A percentile compares a stretch with the other conserved stretches of the same genome.
Evolutionary conservation across 2,888 invertebrate species (phyloP).

Genomic region (Conchocele bisecta): DNA sequence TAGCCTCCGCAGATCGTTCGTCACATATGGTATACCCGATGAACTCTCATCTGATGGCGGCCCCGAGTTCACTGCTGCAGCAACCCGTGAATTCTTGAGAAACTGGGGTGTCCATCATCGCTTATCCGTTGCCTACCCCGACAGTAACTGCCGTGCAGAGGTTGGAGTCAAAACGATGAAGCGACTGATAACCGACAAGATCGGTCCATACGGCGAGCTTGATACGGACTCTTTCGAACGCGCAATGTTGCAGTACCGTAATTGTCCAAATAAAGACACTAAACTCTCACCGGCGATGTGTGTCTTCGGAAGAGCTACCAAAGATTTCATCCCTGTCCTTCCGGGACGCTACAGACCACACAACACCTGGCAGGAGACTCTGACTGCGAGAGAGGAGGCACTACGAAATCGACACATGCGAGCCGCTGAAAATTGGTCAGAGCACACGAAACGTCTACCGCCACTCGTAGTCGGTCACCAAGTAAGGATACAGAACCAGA

Average conservation of each 20-base stretch:
- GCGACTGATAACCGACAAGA: conserved; percentile 67
- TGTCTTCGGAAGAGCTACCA: conserved; percentile 56
- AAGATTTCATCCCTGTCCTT: conserved; percentile 59
- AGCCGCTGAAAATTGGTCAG: conserved; percentile 38
- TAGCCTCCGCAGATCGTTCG: conserved; percentile 55
- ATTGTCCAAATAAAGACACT: conserved; percentile 62
- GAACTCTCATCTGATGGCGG: conserved; percentile 65
- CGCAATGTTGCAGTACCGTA: conserved; percentile 63
- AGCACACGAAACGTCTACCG: conserved; percentile 55
- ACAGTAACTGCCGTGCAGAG: conserved; percentile 67
- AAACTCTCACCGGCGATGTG: conserved; percentile 63
- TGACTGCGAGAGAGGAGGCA: conserved; percentile 50
- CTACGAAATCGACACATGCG: conserved; percentile 64
- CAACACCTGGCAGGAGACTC: conserved; percentile 57
- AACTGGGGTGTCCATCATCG: conserved; percentile 68
- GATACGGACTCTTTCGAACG: conserved; percentile 61
- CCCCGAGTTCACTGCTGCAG: conserved; percentile 58
- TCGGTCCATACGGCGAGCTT: conserved; percentile 52
- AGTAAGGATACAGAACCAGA: conserved; percentile 63
- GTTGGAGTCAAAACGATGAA: conserved; percentile 65
- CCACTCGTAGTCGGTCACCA: conserved; percentile 46
- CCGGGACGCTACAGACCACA: conserved; percentile 54
- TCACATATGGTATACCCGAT: conserved; percentile 63
- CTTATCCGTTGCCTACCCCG: conserved; percentile 65
- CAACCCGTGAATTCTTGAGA: conserved; percentile 56